Conservation (phyloP, 37 sponge, comb jelly and placozoan species). For the Oopsacas minuta region DNA sequence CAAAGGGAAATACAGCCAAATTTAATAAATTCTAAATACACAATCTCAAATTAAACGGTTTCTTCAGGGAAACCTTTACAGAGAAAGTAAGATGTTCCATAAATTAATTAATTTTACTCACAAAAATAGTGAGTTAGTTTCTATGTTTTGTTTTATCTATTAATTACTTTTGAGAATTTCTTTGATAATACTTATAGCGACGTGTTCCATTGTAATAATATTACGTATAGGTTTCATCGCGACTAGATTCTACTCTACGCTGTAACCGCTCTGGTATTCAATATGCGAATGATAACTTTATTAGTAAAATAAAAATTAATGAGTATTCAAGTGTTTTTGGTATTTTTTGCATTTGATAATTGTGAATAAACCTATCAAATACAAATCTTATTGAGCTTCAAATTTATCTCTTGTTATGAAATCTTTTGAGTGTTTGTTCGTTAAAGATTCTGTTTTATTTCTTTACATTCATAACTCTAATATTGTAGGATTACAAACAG, state of each 20-base stretch:
- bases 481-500: conserved; percentile 37
- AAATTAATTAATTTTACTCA: neutral
- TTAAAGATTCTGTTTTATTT: too few relatives aligned
- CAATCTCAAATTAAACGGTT: neutral
- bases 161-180: neutral
- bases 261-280: neutral
- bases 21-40: neutral
- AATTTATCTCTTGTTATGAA: neutral
- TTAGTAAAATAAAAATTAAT: neutral
- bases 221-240: neutral
- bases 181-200: neutral
- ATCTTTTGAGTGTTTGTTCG: neutral
- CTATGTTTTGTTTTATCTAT: neutral
- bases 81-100: neutral
- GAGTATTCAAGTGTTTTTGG: neutral
- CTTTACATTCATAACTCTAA: too few relatives aligned
- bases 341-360: neutral
- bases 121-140: neutral
- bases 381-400: neutral
- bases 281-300: neutral
- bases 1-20: neutral
- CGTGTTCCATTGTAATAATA: too few relatives aligned
- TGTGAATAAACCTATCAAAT: neutral
- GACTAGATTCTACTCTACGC: neutral
- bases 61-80: neutral